These are phyloP conservation scores for Smutsia temminckii DNA, from an alignment of 2,797 vertebrate genomes.

Conservation along the genomic window DNA sequence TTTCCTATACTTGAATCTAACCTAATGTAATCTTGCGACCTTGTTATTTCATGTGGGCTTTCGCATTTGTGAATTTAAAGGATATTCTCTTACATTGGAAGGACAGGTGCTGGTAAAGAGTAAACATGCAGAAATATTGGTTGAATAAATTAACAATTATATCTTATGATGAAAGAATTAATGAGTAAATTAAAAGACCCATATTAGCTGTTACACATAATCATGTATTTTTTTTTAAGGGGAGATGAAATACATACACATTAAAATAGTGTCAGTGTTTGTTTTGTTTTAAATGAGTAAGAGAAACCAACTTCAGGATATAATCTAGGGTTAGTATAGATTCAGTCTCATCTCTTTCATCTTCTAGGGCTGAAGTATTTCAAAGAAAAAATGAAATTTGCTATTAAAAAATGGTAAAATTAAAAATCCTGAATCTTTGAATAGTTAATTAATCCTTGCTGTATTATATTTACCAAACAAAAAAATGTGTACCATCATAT, in stretches of 20 bases:
- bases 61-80: neutral
- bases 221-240: slow-evolving; percentile 27
- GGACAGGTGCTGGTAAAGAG: neutral
- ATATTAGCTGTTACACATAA: neutral
- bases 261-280: neutral
- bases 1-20: neutral
- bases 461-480: neutral
- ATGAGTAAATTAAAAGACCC: neutral
- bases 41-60: neutral
- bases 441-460: slow-evolving; percentile 52
- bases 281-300: neutral
- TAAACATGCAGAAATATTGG: neutral
- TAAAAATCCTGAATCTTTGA: slow-evolving; percentile 47
- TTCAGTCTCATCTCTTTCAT: neutral
- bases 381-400: slow-evolving; percentile 52
- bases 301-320: neutral
- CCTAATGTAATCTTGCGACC: neutral
- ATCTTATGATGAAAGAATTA: neutral
- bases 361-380: slow-evolving; percentile 4
- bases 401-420: neutral
- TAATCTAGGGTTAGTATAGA: neutral
- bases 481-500: neutral
- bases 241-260: neutral
- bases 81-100: neutral
- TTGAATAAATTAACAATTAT: slow-evolving; percentile 14